Evolutionary conservation across 92 coral and sea anemone genomes (phyloP).

Genomic region (Porites cylindrica): DNA sequence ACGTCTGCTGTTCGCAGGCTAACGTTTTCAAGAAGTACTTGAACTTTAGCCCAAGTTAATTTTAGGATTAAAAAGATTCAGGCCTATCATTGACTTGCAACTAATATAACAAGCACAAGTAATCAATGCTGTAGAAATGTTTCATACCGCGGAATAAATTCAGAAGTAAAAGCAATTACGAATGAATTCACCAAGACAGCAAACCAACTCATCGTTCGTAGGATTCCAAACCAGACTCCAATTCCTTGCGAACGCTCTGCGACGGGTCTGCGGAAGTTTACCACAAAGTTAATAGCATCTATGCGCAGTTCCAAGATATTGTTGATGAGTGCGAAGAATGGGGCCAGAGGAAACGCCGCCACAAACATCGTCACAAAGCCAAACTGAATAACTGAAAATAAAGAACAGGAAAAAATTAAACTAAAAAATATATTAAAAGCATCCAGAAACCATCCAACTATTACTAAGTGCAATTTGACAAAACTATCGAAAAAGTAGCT

Average conservation of each 20-base stretch:
- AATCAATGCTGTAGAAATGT: neutral
- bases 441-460: too few species aligned
- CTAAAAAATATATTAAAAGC: neutral
- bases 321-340: slow-evolving; percentile 94
- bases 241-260: slow-evolving; percentile 92
- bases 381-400: slow-evolving; percentile 87
- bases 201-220: slow-evolving; percentile 82
- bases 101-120: too few species aligned
- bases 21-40: too few species aligned
- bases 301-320: slow-evolving; percentile 93
- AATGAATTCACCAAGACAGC: slow-evolving; percentile 92
- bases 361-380: slow-evolving; percentile 99
- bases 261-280: slow-evolving; percentile 94
- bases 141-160: slow-evolving; percentile 91
- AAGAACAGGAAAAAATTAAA: neutral
- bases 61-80: too few species aligned
- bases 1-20: too few species aligned
- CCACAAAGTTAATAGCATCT: slow-evolving; percentile 94
- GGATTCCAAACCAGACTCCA: slow-evolving; percentile 91
- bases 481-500: too few species aligned
- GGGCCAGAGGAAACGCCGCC: slow-evolving; percentile 98
- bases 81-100: too few species aligned
- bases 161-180: slow-evolving; percentile 96
- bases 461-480: too few species aligned
- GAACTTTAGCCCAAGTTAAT: too few species aligned